A percentile compares a stretch with the other conserved stretches of the same genome.
Conservation (phyloP, 2,888 invertebrate species). For the Notocelia uddmanniana region DNA sequence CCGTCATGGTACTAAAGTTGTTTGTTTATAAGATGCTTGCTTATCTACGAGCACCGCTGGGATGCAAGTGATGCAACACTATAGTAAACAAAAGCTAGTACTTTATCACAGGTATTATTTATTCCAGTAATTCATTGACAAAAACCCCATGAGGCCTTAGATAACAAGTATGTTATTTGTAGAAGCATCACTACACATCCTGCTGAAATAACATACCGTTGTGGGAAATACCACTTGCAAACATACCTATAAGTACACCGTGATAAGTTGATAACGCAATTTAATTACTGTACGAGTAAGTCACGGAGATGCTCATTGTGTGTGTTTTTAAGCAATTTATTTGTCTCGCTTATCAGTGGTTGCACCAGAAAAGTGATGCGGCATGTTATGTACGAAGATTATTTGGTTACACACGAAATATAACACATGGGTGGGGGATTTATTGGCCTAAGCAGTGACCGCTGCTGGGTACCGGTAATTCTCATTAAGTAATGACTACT, state of each 20-base stretch:
- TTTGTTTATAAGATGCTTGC: neutral
- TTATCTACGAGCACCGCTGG: neutral
- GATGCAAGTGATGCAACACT: neutral
- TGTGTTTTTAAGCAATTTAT: conserved; percentile 11
- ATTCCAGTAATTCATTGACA: neutral
- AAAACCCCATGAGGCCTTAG: neutral
- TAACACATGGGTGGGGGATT: neutral
- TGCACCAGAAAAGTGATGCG: neutral
- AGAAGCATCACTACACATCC: neutral
- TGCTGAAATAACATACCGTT: neutral
- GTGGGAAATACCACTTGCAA: conserved; percentile 38
- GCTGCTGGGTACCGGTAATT: neutral
- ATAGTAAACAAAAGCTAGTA: neutral
- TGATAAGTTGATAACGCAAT: conserved; percentile 14
- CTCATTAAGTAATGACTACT: too few relatives aligned
- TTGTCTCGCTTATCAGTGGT: neutral
- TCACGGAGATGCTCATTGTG: conserved; percentile 2
- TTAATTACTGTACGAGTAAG: conserved; percentile 9
- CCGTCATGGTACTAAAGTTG: neutral
- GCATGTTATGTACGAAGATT: neutral
- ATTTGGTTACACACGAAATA: neutral
- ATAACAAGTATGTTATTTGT: neutral
- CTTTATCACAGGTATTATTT: neutral
- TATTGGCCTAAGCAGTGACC: neutral
- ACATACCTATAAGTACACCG: conserved; percentile 23